These are phyloP conservation scores for Gracilinanus agilis DNA, from an alignment of 2,113 vertebrate species.

Conservation along the genomic window DNA sequence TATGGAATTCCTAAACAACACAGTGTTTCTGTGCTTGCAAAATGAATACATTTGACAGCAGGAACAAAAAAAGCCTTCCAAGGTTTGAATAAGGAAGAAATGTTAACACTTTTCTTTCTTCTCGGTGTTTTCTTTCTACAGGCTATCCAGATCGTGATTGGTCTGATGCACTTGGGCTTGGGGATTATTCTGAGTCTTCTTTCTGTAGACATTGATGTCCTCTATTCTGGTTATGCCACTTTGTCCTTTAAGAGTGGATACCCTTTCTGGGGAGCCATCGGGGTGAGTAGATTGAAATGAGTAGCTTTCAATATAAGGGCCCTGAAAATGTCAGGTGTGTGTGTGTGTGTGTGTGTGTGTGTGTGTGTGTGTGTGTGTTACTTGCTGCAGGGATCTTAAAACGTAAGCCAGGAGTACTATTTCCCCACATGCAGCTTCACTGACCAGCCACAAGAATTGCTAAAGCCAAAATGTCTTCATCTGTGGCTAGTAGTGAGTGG, in stretches of 20 bases:
- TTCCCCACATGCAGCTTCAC: too few relatives aligned
- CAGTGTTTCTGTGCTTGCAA: too few relatives aligned
- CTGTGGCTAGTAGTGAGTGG: not conserved
- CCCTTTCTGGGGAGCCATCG: conserved; percentile 65
- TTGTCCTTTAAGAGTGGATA: conserved; percentile 13
- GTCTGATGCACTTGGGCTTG: conserved; percentile 50
- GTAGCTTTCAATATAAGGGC: not conserved
- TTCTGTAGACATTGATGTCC: fast-evolving
- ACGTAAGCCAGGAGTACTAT: too few relatives aligned
- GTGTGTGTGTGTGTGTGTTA: too few relatives aligned
- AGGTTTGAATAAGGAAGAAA: not conserved
- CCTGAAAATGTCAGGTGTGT: too few relatives aligned
- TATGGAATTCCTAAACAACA: too few relatives aligned
- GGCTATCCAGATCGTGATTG: conserved; percentile 59
- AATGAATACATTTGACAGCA: too few relatives aligned
- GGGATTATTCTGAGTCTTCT: conserved; percentile 18
- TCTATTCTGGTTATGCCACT: not conserved
- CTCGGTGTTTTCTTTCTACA: conserved; percentile 40
- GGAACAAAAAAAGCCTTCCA: too few relatives aligned
- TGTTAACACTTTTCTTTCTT: not conserved
- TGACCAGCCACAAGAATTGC: not conserved
- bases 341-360: too few relatives aligned
- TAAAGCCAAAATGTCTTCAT: not conserved
- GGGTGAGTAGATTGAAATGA: conserved; percentile 44
- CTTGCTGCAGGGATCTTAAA: too few relatives aligned